Conservation (phyloP, 2,888 invertebrate genomes). For the Lydus trimaculatus region DNA sequence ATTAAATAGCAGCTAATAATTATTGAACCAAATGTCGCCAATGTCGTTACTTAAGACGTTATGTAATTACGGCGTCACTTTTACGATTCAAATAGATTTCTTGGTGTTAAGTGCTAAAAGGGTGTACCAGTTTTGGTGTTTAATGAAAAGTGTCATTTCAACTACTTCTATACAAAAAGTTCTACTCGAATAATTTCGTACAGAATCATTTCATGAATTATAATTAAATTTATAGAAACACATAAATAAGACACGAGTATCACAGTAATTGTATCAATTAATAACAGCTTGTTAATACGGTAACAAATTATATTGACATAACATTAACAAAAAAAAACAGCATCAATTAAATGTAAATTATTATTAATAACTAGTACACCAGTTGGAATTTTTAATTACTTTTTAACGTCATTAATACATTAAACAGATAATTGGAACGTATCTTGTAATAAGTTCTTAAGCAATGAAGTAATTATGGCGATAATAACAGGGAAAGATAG, state of each 20-base stretch:
- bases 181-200: neutral
- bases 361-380: neutral
- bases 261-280: neutral
- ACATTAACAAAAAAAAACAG: neutral
- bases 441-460: neutral
- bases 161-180: neutral
- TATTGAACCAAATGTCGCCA: constrained; percentile 60
- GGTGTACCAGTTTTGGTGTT: neutral
- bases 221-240: neutral
- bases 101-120: neutral
- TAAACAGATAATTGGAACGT: neutral
- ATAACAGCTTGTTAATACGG: too few relatives aligned
- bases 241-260: neutral
- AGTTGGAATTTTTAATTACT: neutral
- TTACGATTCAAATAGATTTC: neutral
- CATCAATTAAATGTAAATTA: neutral
- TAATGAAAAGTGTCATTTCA: neutral
- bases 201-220: neutral
- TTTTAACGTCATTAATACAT: neutral
- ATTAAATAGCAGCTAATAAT: constrained; percentile 61
- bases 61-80: constrained; percentile 17
- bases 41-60: constrained; percentile 20
- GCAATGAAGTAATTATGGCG: neutral
- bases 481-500: neutral
- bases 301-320: neutral